Evolutionary conservation across 2,113 vertebrate genomes (phyloP), one percentile per base, ranked within the genome.

Genomic region (Vulpes vulpes): DNA sequence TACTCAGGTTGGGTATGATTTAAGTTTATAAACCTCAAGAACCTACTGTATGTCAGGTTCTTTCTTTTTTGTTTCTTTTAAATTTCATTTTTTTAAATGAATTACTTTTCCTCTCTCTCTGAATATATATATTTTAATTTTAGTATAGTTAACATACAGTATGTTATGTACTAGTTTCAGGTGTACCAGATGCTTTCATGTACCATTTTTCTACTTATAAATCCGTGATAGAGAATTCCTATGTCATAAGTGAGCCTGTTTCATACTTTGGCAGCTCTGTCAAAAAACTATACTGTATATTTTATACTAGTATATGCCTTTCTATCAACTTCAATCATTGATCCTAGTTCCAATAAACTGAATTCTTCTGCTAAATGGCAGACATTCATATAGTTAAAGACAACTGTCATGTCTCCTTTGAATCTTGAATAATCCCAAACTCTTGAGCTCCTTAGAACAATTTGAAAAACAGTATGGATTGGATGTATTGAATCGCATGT

Each of bases 11-110:
- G 25, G 7, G 14, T 65, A 51, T 55, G 32, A 74, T 81, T 81
- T 62, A 89, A 85, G 30, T 85, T 92, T 74, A 81, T n/a, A 80
- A 96, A 85, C n/a, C 30, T 62, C 53, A 30, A 94, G 62, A 80
- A 80, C 5, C 32, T 85, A 53, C 9, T 43, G 1, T 94, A 59
- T 73, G 49, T 6, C 71, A 91, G 82, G 43, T 51, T 14, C 25
- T 76, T 51, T 76, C 73, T 30, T 76, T 76, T 51, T 67, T 27
- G 19, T 76, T 27, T 27, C 1, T 43, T 43, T 43, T 43, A 43
- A 76, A 76, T 43, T 74, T 76, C 43, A 27, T 27, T 76, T 76
- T 71, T 51, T 76, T 27, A 16, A 16, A 51, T 76, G 25, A 16
- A 76, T 51, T 27, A 76, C 25, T 76, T 51, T 76, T 51, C 73